A percentile compares a stretch with the other conserved stretches of the same genome.
Conservation (phyloP, 2,797 vertebrate species). For the Artibeus jamaicensis region DNA sequence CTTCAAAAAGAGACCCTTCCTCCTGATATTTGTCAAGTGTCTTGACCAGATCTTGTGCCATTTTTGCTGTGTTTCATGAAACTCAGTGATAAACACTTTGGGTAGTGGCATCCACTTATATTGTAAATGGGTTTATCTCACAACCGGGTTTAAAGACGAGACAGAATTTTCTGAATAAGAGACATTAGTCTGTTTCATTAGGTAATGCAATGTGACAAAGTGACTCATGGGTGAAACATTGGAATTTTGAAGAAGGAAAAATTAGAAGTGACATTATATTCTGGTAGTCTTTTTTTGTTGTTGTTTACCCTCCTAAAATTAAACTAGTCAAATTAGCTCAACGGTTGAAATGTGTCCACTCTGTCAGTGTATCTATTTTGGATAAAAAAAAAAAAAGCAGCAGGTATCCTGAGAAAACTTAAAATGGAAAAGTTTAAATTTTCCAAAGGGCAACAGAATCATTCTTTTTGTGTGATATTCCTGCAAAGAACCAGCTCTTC, state of each 20-base stretch:
- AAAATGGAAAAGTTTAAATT: conserved; percentile 48
- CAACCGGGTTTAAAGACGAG: conserved; percentile 61
- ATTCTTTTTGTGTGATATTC: background rate
- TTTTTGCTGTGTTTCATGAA: conserved; percentile 45
- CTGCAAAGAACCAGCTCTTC: background rate
- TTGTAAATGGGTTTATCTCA: conserved; percentile 71
- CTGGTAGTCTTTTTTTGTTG: background rate
- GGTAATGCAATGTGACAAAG: background rate
- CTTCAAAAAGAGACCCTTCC: conserved; percentile 9
- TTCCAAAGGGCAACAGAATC: background rate
- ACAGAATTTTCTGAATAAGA: conserved; percentile 37
- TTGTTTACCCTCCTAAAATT: conserved; percentile 49
- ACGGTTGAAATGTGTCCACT: background rate
- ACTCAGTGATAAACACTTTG: conserved; percentile 60
- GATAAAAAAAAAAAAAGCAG: background rate
- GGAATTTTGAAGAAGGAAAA: background rate
- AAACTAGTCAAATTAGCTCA: background rate
- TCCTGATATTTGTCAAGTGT: background rate
- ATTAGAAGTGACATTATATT: conserved; percentile 44
- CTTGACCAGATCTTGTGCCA: conserved; percentile 59
- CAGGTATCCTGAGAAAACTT: background rate
- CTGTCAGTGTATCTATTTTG: background rate
- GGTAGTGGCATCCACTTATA: conserved; percentile 58
- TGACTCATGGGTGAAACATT: conserved; percentile 30
- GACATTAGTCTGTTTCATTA: background rate